Base-by-base conservation (phyloP, 1,140 invertebrate genomes). In the Hestina assimilis region DNA sequence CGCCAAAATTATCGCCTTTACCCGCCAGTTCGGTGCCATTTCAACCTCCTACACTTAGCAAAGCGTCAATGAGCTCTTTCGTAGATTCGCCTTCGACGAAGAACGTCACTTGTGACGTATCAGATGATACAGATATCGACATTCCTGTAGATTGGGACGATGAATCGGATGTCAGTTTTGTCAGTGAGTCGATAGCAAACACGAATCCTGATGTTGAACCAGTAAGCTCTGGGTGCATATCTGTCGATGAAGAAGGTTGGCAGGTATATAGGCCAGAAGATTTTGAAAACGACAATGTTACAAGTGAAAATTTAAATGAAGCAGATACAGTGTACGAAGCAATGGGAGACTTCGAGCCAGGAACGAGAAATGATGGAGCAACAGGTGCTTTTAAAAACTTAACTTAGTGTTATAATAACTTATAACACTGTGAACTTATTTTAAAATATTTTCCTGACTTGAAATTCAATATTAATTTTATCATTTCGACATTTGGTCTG, bases 341-440 rank as follows among this genome's bases (percentile, higher is more conserved):
- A 26, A 89, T 89, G 61, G 93, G 92, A 0, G 90, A 91, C 55
- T 95, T 95, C 68, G 90, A 91, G 66, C 91, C 92, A 0, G 91
- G 93, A 67, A 92, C 93, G 19, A 90, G 92, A 66, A 96, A 96
- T 78, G 94, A 96, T 87, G 95, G 94, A 3, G 87, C 91, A 0
- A 94, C 93, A 51, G 92, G 92, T 72, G 70, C n/a, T n/a, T n/a
- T n/a, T n/a, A n/a, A n/a, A n/a, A n/a, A n/a, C n/a, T n/a, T n/a
- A n/a, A 17, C 2, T 15, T 4, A 4, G 5, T 7, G 14, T 40
- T 40, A 15, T 20, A 40, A 15, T 5, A 40, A 15, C 21, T 42
- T 1, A 2, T 23, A 15, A 42, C 31, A n/a, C n/a, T n/a, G n/a
- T n/a, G n/a, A n/a, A n/a, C n/a, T n/a, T n/a, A n/a, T n/a, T n/a